Evolutionary conservation across 2,797 vertebrate species (phyloP), one percentile per base, ranked within the genome.

Genomic region (Haliaeetus vocifer): DNA sequence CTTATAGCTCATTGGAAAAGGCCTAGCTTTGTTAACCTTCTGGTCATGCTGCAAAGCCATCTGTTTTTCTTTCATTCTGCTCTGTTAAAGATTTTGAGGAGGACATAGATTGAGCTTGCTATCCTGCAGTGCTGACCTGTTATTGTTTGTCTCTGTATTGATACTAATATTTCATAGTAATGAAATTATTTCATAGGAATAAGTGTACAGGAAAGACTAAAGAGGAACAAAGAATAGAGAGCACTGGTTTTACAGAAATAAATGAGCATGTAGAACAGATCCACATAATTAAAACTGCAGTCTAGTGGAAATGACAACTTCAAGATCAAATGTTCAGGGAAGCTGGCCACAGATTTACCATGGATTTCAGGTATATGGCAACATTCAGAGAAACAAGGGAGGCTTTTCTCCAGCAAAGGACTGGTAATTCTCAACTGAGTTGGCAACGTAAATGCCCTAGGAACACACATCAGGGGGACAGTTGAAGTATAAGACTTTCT

Each of bases 21-120:
- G 26, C 45, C 23, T 53, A 52, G 49, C 76, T 95, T 96, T 96
- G 61, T 94, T 93, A 92, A 95, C 90, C 88, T 91, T 81, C 42
- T 79, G 75, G 61, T 80, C 82, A 83, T 58, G 49, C 23, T 40
- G 6, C 45, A 84, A 90, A 86, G 26, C 53, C 49, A 21, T 86
- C 65, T 90, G 58, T 28, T 90, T 91, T 83, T 56, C 44, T 86
- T 81, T 52, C 61, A 20, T 68, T 73, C 26, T 77, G 15, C 53
- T 90, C 50, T 65, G 44, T 38, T 83, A 77, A 88, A 87, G 18
- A 63, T 63, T 88, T 87, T 63, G 44, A 63, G n/a, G 14, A 62
- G 28, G 31, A 44, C 67, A 21, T 10, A 80, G 44, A 42, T 11
- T n/a, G 35, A 80, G 20, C 31, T 88, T 74, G 25, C 25, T 81